phyloP scores from a whole-genome alignment of 92 coral and sea anemone genomes.

The Chrysogorgia sp. region DNA sequence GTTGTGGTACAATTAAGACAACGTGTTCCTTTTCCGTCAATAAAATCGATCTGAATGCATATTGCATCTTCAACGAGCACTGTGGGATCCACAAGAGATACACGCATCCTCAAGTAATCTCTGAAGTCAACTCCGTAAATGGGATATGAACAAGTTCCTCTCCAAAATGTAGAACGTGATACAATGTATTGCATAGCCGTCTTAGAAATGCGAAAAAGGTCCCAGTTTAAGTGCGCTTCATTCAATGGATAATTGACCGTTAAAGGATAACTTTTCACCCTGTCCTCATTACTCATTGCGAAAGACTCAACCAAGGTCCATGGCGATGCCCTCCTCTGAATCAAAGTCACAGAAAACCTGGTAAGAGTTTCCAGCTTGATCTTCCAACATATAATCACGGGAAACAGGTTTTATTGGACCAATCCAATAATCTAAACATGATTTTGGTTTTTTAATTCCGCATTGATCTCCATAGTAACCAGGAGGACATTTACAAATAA shows the following conservation, averaged over 20 bases:
- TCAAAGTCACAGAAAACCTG: slow-evolving; percentile 27
- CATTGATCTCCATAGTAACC: slow-evolving; percentile 13
- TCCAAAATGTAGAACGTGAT: slow-evolving; percentile 6
- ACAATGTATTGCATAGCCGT: neutral
- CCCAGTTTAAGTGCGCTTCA: slow-evolving; percentile 12
- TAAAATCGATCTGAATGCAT: slow-evolving; percentile 2
- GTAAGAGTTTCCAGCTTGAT: neutral
- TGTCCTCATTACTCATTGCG: neutral
- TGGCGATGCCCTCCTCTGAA: slow-evolving; percentile 16
- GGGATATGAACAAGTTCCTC: slow-evolving; percentile 24
- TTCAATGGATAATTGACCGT: slow-evolving; percentile 2
- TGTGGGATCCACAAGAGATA: slow-evolving; percentile 10
- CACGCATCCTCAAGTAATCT: slow-evolving; percentile 11
- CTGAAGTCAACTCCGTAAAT: slow-evolving; percentile 9
- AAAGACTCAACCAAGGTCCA: slow-evolving; percentile 30
- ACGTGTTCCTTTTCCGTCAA: neutral
- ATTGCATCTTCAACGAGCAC: neutral
- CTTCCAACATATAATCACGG: slow-evolving; percentile 12
- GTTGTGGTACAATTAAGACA: neutral
- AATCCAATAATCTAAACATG: slow-evolving; percentile 19
- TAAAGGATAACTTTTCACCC: neutral
- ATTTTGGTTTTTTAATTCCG: neutral
- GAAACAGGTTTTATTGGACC: slow-evolving; percentile 10
- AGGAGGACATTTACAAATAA: slow-evolving; percentile 12
- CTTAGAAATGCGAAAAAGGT: slow-evolving; percentile 18